These are phyloP conservation scores for Craseonycteris thonglongyai DNA, from an alignment of 2,113 vertebrate species.

Conservation along the genomic window DNA sequence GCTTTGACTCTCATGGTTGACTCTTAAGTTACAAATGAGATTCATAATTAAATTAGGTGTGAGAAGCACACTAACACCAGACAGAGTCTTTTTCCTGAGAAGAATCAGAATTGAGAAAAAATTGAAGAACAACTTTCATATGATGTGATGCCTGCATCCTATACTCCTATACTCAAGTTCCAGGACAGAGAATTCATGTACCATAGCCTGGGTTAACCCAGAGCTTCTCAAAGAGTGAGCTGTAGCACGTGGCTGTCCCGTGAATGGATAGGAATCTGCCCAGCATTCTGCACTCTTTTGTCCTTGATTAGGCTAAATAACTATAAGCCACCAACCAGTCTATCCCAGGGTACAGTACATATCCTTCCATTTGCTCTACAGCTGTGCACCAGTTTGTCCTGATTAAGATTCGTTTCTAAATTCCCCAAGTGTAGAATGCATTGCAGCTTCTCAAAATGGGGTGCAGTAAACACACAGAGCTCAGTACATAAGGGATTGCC, in stretches of 20 bases:
- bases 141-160: background rate
- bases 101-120: background rate
- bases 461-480: background rate
- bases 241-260: accelerated
- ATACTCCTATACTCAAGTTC: background rate
- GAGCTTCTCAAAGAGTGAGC: background rate
- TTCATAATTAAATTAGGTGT: background rate
- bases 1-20: background rate
- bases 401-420: constrained; percentile 20
- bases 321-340: background rate
- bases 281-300: background rate
- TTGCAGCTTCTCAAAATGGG: background rate
- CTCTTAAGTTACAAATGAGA: background rate
- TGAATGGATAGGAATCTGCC: background rate
- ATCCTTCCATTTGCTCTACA: background rate
- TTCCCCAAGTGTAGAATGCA: background rate
- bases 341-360: background rate
- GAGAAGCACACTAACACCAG: background rate
- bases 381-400: background rate
- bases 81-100: background rate
- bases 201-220: background rate
- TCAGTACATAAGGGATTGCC: background rate
- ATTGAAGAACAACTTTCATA: background rate
- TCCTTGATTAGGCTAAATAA: background rate
- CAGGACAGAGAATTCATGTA: background rate